phyloP scores from a whole-genome alignment of 2,113 vertebrate genomes.

The Melanerpes aurifrons region DNA sequence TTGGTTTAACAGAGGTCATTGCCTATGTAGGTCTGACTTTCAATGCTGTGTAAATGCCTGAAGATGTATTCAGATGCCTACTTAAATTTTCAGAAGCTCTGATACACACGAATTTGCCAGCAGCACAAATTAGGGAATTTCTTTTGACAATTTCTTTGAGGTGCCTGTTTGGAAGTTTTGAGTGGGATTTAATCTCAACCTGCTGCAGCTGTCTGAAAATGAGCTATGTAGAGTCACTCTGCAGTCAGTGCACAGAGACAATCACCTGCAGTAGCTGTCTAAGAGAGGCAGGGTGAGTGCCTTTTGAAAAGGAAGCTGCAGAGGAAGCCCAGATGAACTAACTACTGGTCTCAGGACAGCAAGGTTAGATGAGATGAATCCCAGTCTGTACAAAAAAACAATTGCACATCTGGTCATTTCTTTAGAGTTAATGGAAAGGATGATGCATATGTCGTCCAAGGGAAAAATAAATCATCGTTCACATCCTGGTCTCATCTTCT shows the following conservation, averaged over 20 bases:
- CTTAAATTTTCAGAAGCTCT: neutral
- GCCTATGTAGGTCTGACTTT: neutral
- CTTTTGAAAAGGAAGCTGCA: neutral
- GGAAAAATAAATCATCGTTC: slow-evolving; percentile 54
- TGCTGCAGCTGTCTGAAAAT: neutral
- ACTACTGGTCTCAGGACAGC: neutral
- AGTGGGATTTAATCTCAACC: neutral
- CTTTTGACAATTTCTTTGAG: neutral
- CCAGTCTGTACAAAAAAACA: neutral
- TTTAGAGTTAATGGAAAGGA: slow-evolving; percentile 35
- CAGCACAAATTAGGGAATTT: neutral
- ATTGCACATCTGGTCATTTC: slow-evolving; percentile 25
- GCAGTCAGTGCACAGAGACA: neutral
- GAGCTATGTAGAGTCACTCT: neutral
- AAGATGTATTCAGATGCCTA: neutral
- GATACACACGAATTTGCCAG: neutral
- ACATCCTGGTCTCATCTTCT: slow-evolving; percentile 25
- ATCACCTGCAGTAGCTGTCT: neutral
- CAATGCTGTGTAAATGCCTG: neutral
- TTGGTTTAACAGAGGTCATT: neutral
- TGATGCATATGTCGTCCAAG: slow-evolving; percentile 31
- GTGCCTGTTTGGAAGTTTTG: neutral
- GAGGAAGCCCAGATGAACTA: neutral
- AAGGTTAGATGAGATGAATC: slow-evolving; percentile 37
- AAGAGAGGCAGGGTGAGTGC: neutral